Conservation (phyloP, 2,888 invertebrate genomes). For the Sphinx pinastri region DNA sequence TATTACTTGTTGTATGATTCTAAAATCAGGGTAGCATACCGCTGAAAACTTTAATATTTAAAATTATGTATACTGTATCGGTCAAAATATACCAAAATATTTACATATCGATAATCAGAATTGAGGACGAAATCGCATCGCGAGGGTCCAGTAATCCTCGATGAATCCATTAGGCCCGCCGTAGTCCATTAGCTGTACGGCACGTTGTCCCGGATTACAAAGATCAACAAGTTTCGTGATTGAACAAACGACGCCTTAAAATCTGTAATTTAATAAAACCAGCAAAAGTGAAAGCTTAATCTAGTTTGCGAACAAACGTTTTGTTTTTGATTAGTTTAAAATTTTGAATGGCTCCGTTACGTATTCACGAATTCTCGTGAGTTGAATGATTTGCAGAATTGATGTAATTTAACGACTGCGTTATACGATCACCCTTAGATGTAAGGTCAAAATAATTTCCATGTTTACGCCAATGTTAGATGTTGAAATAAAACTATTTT, state of each 20-base stretch:
- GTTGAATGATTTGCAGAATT: not conserved
- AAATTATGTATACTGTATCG: too few relatives aligned
- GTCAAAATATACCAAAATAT: not conserved
- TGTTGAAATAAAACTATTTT: too few relatives aligned
- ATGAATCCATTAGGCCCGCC: conserved; percentile 31
- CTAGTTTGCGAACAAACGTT: conserved; percentile 27
- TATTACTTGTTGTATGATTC: too few relatives aligned
- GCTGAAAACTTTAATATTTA: too few relatives aligned
- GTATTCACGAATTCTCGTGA: not conserved
- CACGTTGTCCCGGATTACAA: conserved; percentile 39
- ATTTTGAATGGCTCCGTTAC: not conserved
- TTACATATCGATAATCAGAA: conserved; percentile 20
- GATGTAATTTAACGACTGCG: too few relatives aligned
- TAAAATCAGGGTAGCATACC: too few relatives aligned
- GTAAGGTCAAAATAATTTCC: too few relatives aligned
- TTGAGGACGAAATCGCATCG: conserved; percentile 8
- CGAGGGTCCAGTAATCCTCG: conserved; percentile 23
- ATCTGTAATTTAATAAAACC: conserved; percentile 29
- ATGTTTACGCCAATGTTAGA: too few relatives aligned
- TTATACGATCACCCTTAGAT: too few relatives aligned
- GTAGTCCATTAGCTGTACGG: conserved; percentile 36
- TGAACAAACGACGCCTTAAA: conserved; percentile 24
- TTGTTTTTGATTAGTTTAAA: conserved; percentile 27
- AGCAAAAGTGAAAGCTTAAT: conserved; percentile 27
- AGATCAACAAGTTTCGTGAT: conserved; percentile 34